These are phyloP conservation scores for Podargus strigoides DNA, from an alignment of 2,797 vertebrate genomes.

Conservation along the genomic window DNA sequence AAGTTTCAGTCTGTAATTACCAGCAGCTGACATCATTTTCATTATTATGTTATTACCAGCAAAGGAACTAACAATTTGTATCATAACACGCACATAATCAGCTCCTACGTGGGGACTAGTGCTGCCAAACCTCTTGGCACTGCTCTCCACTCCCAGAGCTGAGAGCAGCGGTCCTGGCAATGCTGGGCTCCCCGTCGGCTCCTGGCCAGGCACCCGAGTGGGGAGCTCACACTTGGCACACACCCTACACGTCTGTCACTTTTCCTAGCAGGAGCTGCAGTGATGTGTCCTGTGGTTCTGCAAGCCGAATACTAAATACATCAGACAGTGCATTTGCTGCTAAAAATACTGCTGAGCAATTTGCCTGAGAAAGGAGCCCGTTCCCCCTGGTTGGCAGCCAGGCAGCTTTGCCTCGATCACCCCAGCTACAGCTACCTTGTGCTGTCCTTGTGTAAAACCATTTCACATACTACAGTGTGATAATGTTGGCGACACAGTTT, in stretches of 20 bases:
- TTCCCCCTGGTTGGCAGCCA: background rate
- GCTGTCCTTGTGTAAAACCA: background rate
- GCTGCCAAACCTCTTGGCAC: background rate
- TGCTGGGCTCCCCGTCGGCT: rapidly evolving
- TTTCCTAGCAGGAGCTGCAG: background rate
- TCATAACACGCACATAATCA: background rate
- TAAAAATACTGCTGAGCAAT: slow-evolving; percentile 8
- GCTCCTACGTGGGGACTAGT: background rate
- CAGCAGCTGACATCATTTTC: background rate
- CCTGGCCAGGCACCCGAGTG: background rate
- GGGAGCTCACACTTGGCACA: background rate
- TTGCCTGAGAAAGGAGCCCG: background rate
- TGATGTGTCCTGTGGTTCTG: background rate
- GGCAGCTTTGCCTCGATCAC: background rate
- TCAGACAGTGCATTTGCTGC: background rate
- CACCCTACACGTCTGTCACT: background rate
- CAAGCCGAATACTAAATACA: background rate
- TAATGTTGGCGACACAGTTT: background rate
- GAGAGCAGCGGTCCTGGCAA: rapidly evolving
- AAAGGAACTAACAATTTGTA: background rate
- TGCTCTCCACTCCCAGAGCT: rapidly evolving
- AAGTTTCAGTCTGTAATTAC: background rate
- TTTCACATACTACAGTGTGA: background rate
- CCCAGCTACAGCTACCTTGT: background rate
- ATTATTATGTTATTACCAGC: background rate